Base-by-base conservation (phyloP, 2,888 invertebrate genomes). In the Drosophila diplacantha region DNA sequence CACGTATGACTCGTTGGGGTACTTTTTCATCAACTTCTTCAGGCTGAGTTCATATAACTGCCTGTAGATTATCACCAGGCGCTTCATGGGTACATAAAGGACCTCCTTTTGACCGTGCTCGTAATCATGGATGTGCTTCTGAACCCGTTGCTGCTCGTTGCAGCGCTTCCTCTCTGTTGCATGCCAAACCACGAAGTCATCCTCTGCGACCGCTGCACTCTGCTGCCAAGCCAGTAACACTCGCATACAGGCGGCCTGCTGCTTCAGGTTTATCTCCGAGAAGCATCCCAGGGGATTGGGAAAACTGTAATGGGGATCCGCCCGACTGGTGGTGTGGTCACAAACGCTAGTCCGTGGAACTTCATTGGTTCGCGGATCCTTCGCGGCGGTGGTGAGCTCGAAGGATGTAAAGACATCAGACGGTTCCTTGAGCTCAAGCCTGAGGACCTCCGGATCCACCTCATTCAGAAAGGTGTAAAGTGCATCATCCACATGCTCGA, bases 331-430 rank as follows among this genome's bases (percentile, higher is more conserved):
- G 3, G 80, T 71, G 37, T 82, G 56, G 52, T 87, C 84, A 44
- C 72, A 75, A 0, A 64, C 7, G 1, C 61, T 8, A 3, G 50
- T 47, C 0, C 1, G 22, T 0, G 83, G 53, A n/a, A 62, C 29
- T 5, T 78, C 52, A 6, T 73, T 50, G 1, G 67, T 86, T 0
- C 88, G 81, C 1, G 88, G 88, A 75, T 87, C 87, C 16, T 41
- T 43, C 0, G 76, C 14, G 0, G 55, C 16, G 0, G 46, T 46
- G 9, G 14, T 39, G 16, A 18, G 16, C 2, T n/a, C 18, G 11
- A 73, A 79, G 1, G 66, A 53, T 14, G 31, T 32, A 14, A 73
- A 76, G 11, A 61, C 22, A 14, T 59, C 5, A 9, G 55, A 32
- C 0, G 57, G 49, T 5, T 59, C 52, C 7, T 71, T 32, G 3